phyloP scores from a whole-genome alignment of 2,888 invertebrate genomes.

The Gasteruption jaculator region DNA sequence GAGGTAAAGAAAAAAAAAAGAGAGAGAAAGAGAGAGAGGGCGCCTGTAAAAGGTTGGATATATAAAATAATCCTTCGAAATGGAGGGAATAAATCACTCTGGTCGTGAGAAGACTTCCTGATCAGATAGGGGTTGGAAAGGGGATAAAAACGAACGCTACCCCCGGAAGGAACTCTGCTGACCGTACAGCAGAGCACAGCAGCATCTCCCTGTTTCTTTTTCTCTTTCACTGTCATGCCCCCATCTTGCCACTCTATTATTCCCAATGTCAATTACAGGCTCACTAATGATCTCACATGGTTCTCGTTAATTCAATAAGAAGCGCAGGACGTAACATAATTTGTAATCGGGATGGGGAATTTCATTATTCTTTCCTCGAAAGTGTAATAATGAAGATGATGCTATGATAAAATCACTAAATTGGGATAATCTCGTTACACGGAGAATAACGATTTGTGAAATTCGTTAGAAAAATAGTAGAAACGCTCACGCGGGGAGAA shows the following conservation, averaged over 20 bases:
- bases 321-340: no score
- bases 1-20: slow-evolving; percentile 8
- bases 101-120: slow-evolving; percentile 34
- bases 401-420: no score
- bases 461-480: no score
- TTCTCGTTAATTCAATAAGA: no score
- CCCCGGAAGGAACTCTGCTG: slow-evolving; percentile 29
- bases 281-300: background rate
- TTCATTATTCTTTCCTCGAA: no score
- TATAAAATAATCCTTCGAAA: slow-evolving; percentile 38
- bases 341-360: no score
- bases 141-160: slow-evolving; percentile 33
- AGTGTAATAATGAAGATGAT: no score
- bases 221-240: no score
- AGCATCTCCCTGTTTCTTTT: slow-evolving; percentile 18
- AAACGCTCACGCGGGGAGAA: no score
- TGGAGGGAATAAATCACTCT: slow-evolving; percentile 37
- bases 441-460: no score
- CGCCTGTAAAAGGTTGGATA: slow-evolving; percentile 18
- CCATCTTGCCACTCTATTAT: slow-evolving; percentile 11
- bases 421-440: no score
- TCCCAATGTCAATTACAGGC: background rate
- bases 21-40: slow-evolving; percentile 5
- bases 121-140: slow-evolving; percentile 31
- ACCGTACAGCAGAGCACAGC: no score